Evolutionary conservation across 1,140 invertebrate genomes (phyloP).

Genomic region (Manduca sexta): DNA sequence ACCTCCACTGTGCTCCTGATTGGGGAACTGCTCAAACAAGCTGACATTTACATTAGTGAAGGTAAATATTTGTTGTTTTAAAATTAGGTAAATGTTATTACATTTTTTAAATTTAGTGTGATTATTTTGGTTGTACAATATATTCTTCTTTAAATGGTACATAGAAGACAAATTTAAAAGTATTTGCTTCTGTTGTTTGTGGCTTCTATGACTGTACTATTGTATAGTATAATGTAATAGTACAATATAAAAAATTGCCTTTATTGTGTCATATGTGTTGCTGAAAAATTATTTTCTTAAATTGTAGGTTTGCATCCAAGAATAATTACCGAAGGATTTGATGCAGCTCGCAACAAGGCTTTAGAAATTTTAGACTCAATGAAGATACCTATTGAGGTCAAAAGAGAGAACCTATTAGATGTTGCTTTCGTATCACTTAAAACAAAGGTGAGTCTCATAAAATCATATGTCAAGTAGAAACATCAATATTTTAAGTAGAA

Average conservation of each 20-base stretch:
- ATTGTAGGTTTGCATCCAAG: conserved; percentile 90
- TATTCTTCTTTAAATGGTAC: no score
- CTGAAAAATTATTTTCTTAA: conserved; percentile 10
- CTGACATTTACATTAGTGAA: conserved; percentile 94
- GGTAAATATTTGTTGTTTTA: conserved; percentile 71
- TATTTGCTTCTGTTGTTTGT: no score
- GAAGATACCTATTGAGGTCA: conserved; percentile 86
- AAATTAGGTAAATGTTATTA: no score
- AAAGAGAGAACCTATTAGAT: conserved; percentile 85
- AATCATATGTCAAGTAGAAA: no score
- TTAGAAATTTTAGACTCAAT: conserved; percentile 92
- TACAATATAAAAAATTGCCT: no score
- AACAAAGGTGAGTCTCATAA: conserved; percentile 84
- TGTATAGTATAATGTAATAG: no score
- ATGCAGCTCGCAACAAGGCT: conserved; percentile 89
- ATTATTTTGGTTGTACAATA: no score
- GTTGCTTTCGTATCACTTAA: conserved; percentile 92
- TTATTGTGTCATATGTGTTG: no score
- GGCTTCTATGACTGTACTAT: no score
- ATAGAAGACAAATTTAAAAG: no score
- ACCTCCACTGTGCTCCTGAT: conserved; percentile 98
- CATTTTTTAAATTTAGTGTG: no score
- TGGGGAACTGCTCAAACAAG: conserved; percentile 97
- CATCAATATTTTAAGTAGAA: no score
- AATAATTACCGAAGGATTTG: conserved; percentile 96